These are phyloP conservation scores for Pygoscelis adeliae DNA, from an alignment of 2,113 vertebrate genomes.

Conservation along the genomic window DNA sequence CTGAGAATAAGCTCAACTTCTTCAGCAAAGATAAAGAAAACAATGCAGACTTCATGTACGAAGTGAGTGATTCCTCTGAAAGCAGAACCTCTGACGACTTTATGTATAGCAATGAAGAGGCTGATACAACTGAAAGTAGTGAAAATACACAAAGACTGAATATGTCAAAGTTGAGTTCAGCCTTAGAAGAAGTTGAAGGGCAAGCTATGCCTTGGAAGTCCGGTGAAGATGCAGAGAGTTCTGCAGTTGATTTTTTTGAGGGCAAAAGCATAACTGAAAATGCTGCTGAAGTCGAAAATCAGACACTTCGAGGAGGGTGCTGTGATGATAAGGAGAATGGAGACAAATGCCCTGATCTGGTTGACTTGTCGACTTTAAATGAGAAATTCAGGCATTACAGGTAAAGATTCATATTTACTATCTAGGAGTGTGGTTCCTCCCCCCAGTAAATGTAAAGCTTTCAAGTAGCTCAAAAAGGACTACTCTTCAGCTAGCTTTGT, in stretches of 20 bases:
- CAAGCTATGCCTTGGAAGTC: constrained; percentile 34
- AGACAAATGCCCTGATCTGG: constrained; percentile 79
- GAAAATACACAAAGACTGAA: constrained; percentile 24
- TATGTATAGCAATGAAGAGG: not conserved
- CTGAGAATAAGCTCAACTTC: not conserved
- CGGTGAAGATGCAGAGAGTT: not conserved
- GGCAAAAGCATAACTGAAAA: not conserved
- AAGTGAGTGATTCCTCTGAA: not conserved
- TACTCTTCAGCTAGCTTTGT: not conserved
- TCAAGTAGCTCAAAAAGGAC: not conserved
- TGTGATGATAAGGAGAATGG: constrained; percentile 6
- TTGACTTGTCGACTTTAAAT: constrained; percentile 74
- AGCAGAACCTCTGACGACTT: not conserved
- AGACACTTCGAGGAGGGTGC: not conserved
- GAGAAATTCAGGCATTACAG: constrained; percentile 78
- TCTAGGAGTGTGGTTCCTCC: not conserved
- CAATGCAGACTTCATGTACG: not conserved
- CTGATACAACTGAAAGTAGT: not conserved
- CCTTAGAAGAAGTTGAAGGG: constrained; percentile 78
- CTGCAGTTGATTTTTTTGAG: not conserved
- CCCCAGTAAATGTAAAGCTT: not conserved
- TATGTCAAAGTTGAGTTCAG: constrained; percentile 76
- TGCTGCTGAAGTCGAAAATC: not conserved
- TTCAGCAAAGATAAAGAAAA: not conserved
- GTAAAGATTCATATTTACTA: constrained; percentile 37